phyloP scores from a whole-genome alignment of 2,113 vertebrate species.

The Hyperoodon ampullatus region DNA sequence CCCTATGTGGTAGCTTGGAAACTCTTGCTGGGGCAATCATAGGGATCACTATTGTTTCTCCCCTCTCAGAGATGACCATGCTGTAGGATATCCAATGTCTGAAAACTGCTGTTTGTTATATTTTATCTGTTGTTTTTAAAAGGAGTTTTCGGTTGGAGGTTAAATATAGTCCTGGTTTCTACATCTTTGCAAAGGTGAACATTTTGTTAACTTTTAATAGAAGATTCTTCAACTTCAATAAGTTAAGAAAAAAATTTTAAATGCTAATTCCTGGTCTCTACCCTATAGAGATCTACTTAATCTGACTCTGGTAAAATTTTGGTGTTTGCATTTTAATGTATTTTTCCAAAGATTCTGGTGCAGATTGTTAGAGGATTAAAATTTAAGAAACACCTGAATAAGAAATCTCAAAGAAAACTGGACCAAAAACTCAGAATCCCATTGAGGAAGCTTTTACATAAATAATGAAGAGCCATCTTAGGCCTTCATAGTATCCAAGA shows the following conservation, averaged over 20 bases:
- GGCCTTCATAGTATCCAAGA: background rate
- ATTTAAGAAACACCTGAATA: background rate
- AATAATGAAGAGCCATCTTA: background rate
- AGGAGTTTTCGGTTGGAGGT: background rate
- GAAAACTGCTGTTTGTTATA: background rate
- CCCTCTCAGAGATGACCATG: background rate
- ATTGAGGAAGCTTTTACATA: background rate
- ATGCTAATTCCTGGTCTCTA: background rate
- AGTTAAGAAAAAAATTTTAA: background rate
- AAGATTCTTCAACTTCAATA: background rate
- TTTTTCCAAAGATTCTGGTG: background rate
- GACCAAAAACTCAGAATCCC: background rate
- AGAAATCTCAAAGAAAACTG: background rate
- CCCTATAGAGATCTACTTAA: background rate
- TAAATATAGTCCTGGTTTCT: background rate
- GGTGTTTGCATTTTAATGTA: background rate
- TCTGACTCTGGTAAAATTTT: background rate
- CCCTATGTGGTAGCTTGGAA: background rate
- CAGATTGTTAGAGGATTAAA: background rate
- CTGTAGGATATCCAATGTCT: background rate
- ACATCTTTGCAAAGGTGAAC: background rate
- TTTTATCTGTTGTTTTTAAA: background rate
- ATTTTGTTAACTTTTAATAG: background rate
- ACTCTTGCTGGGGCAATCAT: background rate
- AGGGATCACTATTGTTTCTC: background rate